Percentiles rank a stretch among this genome's conserved stretches.
Conservation (phyloP, 2,888 invertebrate species). For the Morpho deidamia region DNA sequence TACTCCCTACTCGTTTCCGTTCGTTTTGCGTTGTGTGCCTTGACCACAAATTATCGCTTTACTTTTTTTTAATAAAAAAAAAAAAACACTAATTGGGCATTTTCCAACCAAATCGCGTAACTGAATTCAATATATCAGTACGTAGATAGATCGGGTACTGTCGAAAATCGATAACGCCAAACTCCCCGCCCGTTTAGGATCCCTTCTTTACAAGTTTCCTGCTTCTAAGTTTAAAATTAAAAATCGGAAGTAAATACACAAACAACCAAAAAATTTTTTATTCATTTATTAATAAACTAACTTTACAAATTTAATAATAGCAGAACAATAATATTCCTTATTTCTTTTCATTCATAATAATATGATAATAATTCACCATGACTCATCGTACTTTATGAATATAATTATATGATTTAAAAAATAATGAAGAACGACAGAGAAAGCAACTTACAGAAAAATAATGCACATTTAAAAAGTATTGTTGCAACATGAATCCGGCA, state of each 20-base stretch:
- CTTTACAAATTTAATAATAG: constrained; percentile 80
- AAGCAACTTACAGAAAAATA: constrained; percentile 75
- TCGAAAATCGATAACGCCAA: too few relatives aligned
- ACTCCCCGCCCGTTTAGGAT: too few relatives aligned
- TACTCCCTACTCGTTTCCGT: too few relatives aligned
- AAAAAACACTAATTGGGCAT: too few relatives aligned
- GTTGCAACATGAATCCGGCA: constrained; percentile 52
- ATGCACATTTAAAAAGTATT: constrained; percentile 68
- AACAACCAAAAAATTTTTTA: constrained; percentile 64
- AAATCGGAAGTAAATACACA: constrained; percentile 34
- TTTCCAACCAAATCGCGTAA: too few relatives aligned
- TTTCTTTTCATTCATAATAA: constrained; percentile 78
- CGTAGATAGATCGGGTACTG: too few relatives aligned
- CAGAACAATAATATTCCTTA: constrained; percentile 79
- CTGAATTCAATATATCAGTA: too few relatives aligned
- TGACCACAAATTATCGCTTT: too few relatives aligned
- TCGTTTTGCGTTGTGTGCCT: too few relatives aligned
- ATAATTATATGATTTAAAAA: constrained; percentile 76
- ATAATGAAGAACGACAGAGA: constrained; percentile 76
- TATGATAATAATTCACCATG: constrained; percentile 68
- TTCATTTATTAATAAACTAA: constrained; percentile 79
- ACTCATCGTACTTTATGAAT: constrained; percentile 75
- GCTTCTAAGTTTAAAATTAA: too few relatives aligned
- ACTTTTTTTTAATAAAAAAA: too few relatives aligned
- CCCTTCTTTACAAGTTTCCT: too few relatives aligned